Conservation (phyloP, 1,140 invertebrate genomes). For the Drosophila sp. region DNA sequence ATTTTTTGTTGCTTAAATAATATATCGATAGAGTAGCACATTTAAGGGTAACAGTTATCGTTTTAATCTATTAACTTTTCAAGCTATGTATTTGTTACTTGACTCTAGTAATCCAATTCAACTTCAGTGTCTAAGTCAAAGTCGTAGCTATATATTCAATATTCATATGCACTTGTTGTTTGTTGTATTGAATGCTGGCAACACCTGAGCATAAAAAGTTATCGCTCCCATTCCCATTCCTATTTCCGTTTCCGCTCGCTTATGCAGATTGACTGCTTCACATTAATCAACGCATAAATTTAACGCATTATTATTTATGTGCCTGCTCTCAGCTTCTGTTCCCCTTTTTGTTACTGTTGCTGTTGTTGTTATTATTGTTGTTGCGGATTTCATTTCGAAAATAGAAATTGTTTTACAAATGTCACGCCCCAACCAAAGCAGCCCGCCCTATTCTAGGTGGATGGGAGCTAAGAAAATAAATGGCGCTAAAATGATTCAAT, state of each 20-base stretch:
- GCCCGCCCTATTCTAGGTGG: not conserved
- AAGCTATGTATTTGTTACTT: too few species aligned
- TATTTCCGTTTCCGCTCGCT: constrained; percentile 20
- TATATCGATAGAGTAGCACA: too few species aligned
- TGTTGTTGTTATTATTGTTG: constrained; percentile 23
- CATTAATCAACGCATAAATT: constrained; percentile 82
- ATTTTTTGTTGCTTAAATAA: too few species aligned
- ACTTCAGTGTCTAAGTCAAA: not conserved
- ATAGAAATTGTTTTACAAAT: constrained; percentile 82
- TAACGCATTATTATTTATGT: constrained; percentile 83
- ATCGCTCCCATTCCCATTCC: constrained; percentile 3
- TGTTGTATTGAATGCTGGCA: constrained; percentile 34
- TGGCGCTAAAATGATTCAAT: constrained; percentile 83
- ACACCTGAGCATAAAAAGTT: constrained; percentile 62
- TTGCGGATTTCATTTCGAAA: constrained; percentile 72
- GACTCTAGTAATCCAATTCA: not conserved
- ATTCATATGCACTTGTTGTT: constrained; percentile 64
- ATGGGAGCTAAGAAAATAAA: constrained; percentile 68
- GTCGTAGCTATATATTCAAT: constrained; percentile 6
- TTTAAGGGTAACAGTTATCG: too few species aligned
- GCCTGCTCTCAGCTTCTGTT: constrained; percentile 42
- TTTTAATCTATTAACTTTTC: too few species aligned
- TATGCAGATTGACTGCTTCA: constrained; percentile 72
- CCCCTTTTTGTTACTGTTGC: not conserved
- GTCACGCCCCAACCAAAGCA: constrained; percentile 50